Percentiles rank a stretch among this genome's conserved stretches.
Evolutionary conservation across 2,888 invertebrate species (phyloP).

Genomic region (Melanostoma scalare): DNA sequence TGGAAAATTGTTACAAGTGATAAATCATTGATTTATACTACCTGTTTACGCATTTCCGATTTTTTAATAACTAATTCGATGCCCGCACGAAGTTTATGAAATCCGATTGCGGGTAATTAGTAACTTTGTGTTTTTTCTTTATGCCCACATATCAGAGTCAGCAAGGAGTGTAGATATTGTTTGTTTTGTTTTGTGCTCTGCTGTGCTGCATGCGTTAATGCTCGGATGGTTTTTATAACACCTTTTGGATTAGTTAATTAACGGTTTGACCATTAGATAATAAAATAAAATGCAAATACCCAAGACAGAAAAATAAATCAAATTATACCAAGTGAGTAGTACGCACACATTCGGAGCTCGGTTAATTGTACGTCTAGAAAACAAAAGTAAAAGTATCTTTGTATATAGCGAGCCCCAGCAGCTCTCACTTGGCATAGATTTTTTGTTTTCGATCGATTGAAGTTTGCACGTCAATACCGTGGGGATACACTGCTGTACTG

Average conservation of each 20-base stretch:
- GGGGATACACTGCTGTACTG: not conserved
- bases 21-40: slow-evolving; percentile 48
- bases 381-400: slow-evolving; percentile 64
- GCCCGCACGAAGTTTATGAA: slow-evolving; percentile 56
- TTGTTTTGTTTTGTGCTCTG: not conserved
- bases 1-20: slow-evolving; percentile 38
- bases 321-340: slow-evolving; percentile 28
- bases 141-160: not conserved
- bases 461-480: slow-evolving; percentile 53
- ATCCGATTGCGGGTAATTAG: slow-evolving; percentile 41
- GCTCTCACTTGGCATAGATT: slow-evolving; percentile 44
- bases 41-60: slow-evolving; percentile 61
- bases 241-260: slow-evolving; percentile 61
- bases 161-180: not conserved
- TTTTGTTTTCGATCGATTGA: slow-evolving; percentile 18
- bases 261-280: slow-evolving; percentile 66
- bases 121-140: not conserved
- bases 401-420: not conserved
- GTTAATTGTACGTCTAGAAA: not conserved
- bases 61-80: slow-evolving; percentile 53
- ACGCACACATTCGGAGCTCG: not conserved
- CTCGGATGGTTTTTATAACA: slow-evolving; percentile 62
- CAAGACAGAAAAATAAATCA: slow-evolving; percentile 41
- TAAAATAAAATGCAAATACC: slow-evolving; percentile 47
- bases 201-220: slow-evolving; percentile 19